phyloP scores from a whole-genome alignment of 2,113 vertebrate species.

The Microcebus murinus region DNA sequence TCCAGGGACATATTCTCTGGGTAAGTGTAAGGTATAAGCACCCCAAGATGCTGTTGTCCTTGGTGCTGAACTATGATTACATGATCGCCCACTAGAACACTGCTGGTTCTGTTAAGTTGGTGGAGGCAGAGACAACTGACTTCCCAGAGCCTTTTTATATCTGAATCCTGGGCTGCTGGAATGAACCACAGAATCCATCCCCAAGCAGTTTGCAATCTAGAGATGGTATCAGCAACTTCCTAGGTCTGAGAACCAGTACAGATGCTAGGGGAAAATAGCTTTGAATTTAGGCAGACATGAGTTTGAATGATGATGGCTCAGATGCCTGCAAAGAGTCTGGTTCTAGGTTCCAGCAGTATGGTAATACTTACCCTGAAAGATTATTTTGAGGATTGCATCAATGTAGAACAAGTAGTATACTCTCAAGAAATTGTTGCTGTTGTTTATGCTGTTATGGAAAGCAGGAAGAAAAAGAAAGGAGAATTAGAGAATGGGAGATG shows the following conservation, averaged over 20 bases:
- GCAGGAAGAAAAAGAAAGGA: background rate
- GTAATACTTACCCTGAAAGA: background rate
- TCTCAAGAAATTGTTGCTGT: background rate
- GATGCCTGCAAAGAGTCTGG: background rate
- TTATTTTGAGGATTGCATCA: background rate
- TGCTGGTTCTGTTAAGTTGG: background rate
- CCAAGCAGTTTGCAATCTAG: background rate
- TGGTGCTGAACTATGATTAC: constrained; percentile 42
- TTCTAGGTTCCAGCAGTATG: background rate
- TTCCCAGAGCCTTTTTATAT: background rate
- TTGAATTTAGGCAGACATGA: background rate
- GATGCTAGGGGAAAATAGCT: background rate
- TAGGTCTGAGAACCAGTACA: background rate
- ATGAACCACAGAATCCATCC: background rate
- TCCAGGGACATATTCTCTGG: background rate
- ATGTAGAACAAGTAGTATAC: background rate
- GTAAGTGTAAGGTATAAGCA: background rate
- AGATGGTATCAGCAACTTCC: background rate
- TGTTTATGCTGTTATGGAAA: background rate
- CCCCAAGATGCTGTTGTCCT: background rate
- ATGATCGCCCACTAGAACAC: background rate
- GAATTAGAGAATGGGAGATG: background rate
- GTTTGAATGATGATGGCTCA: background rate
- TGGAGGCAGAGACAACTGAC: background rate
- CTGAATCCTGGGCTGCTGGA: background rate